Conservation (phyloP, 2,888 invertebrate genomes). For the Prionchulus punctatus region DNA sequence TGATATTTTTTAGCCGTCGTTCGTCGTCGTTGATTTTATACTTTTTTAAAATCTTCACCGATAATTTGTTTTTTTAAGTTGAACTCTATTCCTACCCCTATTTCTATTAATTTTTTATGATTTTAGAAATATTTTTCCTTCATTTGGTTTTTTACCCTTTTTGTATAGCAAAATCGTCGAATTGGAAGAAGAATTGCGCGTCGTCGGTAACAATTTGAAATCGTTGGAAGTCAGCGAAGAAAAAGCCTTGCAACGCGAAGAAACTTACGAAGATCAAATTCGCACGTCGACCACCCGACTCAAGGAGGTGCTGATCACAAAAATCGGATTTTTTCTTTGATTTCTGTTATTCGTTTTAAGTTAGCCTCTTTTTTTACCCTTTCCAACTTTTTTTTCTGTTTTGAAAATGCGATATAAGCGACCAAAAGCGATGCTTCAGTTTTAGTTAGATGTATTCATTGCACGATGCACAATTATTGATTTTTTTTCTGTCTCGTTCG, state of each 20-base stretch:
- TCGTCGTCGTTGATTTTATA: neutral
- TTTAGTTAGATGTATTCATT: no score
- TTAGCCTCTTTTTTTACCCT: no score
- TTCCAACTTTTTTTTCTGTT: no score
- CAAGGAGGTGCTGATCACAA: constrained; percentile 76
- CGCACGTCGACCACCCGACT: constrained; percentile 72
- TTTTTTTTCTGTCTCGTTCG: no score
- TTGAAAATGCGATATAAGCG: no score
- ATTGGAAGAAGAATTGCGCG: constrained; percentile 97
- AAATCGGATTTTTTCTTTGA: neutral
- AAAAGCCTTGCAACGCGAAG: constrained; percentile 92
- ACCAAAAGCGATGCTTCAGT: no score
- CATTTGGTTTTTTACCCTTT: no score
- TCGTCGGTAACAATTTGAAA: constrained; percentile 99
- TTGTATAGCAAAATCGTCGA: constrained; percentile 11
- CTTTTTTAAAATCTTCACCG: neutral
- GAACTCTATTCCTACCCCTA: no score
- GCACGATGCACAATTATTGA: no score
- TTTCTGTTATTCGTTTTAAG: no score
- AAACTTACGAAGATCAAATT: constrained; percentile 74
- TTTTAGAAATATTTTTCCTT: no score
- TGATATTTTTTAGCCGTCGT: neutral
- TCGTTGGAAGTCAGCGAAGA: constrained; percentile 99
- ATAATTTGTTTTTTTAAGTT: neutral
- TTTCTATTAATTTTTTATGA: no score